Evolutionary conservation across 2,888 invertebrate species (phyloP), one percentile per base, ranked within the genome.

Genomic region (Zygaena filipendulae): DNA sequence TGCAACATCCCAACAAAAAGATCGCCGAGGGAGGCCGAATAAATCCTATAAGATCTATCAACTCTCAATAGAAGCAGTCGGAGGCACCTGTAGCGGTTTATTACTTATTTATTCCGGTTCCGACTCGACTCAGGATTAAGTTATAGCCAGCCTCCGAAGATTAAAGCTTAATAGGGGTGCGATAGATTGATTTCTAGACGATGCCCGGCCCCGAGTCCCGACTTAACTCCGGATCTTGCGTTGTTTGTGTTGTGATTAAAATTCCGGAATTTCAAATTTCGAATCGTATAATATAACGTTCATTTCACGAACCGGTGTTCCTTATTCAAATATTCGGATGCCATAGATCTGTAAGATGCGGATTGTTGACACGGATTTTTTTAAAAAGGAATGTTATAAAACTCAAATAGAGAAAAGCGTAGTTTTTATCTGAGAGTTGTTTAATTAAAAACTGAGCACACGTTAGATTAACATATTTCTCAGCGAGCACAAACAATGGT

Each of bases 131-230:
- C 55, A 44, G 68, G 77, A 75, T 77, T 75, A 75, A 75, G 74
- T 77, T 77, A 77, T 74, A 71, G 70, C 75, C 67, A 62, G 63
- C 62, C 63, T 59, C 58, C 66, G 59, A 67, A 75, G 72, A 77
- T 77, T 77, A 77, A 75, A 71, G 61, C 72, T 69, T 74, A 75
- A 75, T 74, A 53, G 66, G 66, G 63, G 57, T 47, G 59, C 60
- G 54, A 67, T 66, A 61, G 74, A 77, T 77, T 77, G 77, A 77
- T 77, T 77, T 66, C 74, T 68, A 61, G 63, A 64, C 62, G 62
- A 53, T 55, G 47, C 58, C 45, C n/a, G n/a, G 47, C 59, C 49
- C 46, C 54, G 54, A 62, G 63, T 56, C 64, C 52, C 60, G 47
- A 52, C 61, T 61, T 54, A 63, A 55, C 55, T 50, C 48, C 52